Evolutionary conservation across 1,140 invertebrate genomes (phyloP).

Genomic region (Drosophila sucinea): DNA sequence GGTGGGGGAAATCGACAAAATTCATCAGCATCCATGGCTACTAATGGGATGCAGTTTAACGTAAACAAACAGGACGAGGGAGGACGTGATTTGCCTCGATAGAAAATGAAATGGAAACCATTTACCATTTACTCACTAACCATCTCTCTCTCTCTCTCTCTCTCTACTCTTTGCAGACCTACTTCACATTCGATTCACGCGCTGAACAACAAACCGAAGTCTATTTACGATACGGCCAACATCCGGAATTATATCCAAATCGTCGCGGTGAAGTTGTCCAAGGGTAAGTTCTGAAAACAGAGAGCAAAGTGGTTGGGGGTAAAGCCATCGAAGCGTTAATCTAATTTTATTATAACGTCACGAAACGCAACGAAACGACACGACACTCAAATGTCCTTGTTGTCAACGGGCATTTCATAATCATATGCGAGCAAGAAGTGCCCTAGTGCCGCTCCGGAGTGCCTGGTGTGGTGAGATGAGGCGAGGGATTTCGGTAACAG

Average conservation of each 20-base stretch:
- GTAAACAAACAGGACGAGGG: slow-evolving; percentile 13
- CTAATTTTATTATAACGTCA: slow-evolving; percentile 67
- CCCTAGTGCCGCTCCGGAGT: neutral
- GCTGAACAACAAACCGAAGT: slow-evolving; percentile 95
- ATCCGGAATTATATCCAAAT: slow-evolving; percentile 95
- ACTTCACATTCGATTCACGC: slow-evolving; percentile 87
- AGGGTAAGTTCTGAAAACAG: slow-evolving; percentile 84
- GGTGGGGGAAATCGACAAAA: slow-evolving; percentile 63
- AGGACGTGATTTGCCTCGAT: slow-evolving; percentile 66
- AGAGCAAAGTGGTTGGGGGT: slow-evolving; percentile 9
- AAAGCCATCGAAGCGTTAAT: slow-evolving; percentile 61
- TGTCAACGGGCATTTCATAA: slow-evolving; percentile 61
- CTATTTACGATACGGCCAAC: slow-evolving; percentile 94
- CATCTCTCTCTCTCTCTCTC: slow-evolving; percentile 30
- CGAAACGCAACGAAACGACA: slow-evolving; percentile 11
- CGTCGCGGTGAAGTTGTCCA: slow-evolving; percentile 92
- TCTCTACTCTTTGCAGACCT: slow-evolving; percentile 81
- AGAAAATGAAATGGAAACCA: slow-evolving; percentile 20
- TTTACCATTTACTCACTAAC: slow-evolving; percentile 37
- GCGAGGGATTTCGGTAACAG: slow-evolving; percentile 63
- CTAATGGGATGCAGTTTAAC: slow-evolving; percentile 51
- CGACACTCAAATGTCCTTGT: slow-evolving; percentile 31
- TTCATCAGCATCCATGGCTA: slow-evolving; percentile 55
- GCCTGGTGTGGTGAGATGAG: neutral
- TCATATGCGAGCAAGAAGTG: slow-evolving; percentile 60